phyloP scores from a whole-genome alignment of 2,888 invertebrate genomes.

The Pterobdella sp. region DNA sequence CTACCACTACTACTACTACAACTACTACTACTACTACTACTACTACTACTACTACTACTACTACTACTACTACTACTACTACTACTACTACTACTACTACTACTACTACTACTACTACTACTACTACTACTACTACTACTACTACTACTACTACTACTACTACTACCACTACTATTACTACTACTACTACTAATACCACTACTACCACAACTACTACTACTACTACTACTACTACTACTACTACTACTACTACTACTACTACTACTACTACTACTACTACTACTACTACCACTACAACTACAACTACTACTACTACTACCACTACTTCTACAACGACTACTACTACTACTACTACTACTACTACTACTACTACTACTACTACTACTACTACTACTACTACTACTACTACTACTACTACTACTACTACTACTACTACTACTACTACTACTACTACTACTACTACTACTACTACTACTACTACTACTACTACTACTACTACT shows the following conservation, averaged over 20 bases:
- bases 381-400: slow-evolving; percentile 12
- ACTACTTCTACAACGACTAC: slow-evolving; percentile 10
- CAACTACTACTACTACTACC: slow-evolving; percentile 9
- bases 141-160: neutral
- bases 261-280: slow-evolving; percentile 32
- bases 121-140: slow-evolving; percentile 14
- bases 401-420: slow-evolving; percentile 9
- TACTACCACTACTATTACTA: slow-evolving; percentile 20
- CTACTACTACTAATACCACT: slow-evolving; percentile 32
- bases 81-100: slow-evolving; percentile 16
- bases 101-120: slow-evolving; percentile 15
- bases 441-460: slow-evolving; percentile 11
- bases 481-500: slow-evolving; percentile 15
- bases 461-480: slow-evolving; percentile 5
- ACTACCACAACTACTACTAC: slow-evolving; percentile 33
- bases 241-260: slow-evolving; percentile 31
- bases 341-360: slow-evolving; percentile 14
- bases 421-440: slow-evolving; percentile 13
- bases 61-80: slow-evolving; percentile 16
- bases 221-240: slow-evolving; percentile 33
- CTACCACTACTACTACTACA: slow-evolving; percentile 11
- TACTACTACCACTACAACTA: slow-evolving; percentile 29
- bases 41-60: slow-evolving; percentile 15
- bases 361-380: slow-evolving; percentile 14
- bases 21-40: slow-evolving; percentile 16